Percentiles rank a stretch among this genome's conserved stretches.
Conservation (phyloP, 2,113 vertebrate species). For the Hypomesus transpacificus region DNA sequence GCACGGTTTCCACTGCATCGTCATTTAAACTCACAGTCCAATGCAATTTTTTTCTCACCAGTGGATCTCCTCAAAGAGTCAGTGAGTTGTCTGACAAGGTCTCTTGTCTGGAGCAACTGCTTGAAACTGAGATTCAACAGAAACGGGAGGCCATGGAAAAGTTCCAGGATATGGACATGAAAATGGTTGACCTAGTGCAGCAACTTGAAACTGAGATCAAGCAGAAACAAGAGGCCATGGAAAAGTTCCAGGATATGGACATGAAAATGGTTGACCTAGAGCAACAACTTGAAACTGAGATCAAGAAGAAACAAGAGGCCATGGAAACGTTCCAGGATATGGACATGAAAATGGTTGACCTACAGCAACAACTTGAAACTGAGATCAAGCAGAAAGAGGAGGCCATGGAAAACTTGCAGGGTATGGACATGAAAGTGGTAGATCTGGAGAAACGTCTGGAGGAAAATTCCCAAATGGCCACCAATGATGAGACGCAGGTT, state of each 20-base stretch:
- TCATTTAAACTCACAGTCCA: neutral
- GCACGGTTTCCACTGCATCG: neutral
- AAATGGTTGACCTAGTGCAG: slow-evolving; percentile 40
- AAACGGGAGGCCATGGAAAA: slow-evolving; percentile 41
- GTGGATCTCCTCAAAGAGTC: slow-evolving; percentile 11
- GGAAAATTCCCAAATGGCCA: slow-evolving; percentile 2
- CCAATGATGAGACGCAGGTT: slow-evolving; percentile 49
- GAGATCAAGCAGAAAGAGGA: slow-evolving; percentile 47
- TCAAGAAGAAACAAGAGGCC: slow-evolving; percentile 41
- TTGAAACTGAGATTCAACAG: slow-evolving; percentile 52
- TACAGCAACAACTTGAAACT: slow-evolving; percentile 51
- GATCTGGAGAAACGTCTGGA: slow-evolving; percentile 50
- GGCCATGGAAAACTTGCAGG: slow-evolving; percentile 38
- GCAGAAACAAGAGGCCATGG: slow-evolving; percentile 42
- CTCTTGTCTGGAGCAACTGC: slow-evolving; percentile 48
- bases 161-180: slow-evolving; percentile 28
- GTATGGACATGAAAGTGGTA: slow-evolving; percentile 13
- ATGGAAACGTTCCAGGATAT: slow-evolving; percentile 37
- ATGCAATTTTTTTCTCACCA: slow-evolving; percentile 17
- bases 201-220: slow-evolving; percentile 51
- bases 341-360: slow-evolving; percentile 28
- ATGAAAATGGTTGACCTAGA: slow-evolving; percentile 38
- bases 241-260: slow-evolving; percentile 39
- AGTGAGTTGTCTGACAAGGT: slow-evolving; percentile 48
- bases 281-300: slow-evolving; percentile 50